Percentiles rank a stretch among this genome's conserved stretches.
These are phyloP conservation scores for Sebastiscus albofasciatus DNA, from an alignment of 2,797 vertebrate genomes.

Conservation along the genomic window DNA sequence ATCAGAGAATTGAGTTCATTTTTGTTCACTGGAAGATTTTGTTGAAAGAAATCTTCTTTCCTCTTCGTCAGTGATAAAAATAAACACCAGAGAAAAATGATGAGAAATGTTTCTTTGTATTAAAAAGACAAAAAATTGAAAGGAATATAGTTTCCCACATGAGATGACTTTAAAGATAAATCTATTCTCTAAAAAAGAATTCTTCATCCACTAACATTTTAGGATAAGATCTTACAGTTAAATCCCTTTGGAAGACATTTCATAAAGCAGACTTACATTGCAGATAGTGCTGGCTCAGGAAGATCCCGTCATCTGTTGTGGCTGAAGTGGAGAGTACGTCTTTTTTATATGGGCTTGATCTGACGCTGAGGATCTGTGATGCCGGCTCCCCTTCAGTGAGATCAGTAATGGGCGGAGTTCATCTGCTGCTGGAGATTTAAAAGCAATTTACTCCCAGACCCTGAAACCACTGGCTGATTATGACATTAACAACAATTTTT, in stretches of 20 bases:
- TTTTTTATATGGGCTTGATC: constrained; percentile 65
- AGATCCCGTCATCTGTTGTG: constrained; percentile 60
- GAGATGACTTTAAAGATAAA: background rate
- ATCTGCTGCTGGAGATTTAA: constrained; percentile 47
- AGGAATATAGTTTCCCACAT: background rate
- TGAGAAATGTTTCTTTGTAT: constrained; percentile 1
- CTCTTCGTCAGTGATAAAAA: constrained; percentile 29
- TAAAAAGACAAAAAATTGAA: background rate
- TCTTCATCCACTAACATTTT: constrained; percentile 47
- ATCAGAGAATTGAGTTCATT: constrained; percentile 34
- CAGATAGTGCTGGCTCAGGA: constrained; percentile 28
- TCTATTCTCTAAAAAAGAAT: constrained; percentile 2
- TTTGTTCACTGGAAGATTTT: constrained; percentile 23
- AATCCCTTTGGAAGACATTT: constrained; percentile 35
- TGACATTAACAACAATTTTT: constrained; percentile 43
- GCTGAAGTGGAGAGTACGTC: constrained; percentile 48
- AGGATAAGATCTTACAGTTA: constrained; percentile 27
- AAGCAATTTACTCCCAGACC: constrained; percentile 36
- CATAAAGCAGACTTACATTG: constrained; percentile 40
- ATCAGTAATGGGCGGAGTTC: constrained; percentile 68
- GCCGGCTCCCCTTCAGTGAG: constrained; percentile 59
- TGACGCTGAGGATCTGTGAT: constrained; percentile 60
- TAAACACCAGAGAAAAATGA: background rate
- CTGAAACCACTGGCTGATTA: constrained; percentile 45
- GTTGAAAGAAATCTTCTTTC: constrained; percentile 11